phyloP scores from a whole-genome alignment of 2,797 vertebrate genomes.

The Acomys russatus region DNA sequence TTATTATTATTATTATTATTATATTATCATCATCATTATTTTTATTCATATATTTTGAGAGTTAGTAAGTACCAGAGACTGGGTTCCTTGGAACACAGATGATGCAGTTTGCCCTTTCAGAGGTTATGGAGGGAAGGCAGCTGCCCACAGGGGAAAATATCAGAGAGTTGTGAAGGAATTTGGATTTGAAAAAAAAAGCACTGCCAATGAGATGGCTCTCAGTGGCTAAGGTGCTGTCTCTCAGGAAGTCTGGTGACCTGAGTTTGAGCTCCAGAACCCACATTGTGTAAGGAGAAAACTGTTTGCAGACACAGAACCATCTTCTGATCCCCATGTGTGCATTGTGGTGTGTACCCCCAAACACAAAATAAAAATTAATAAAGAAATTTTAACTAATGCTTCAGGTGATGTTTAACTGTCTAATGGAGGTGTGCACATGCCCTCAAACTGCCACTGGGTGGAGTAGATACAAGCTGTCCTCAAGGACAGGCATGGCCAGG shows the following conservation, averaged over 20 bases:
- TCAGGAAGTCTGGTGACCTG: neutral
- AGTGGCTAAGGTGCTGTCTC: neutral
- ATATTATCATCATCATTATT: neutral
- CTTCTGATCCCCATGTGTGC: neutral
- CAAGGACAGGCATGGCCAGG: neutral
- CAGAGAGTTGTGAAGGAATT: neutral
- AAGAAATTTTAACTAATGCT: neutral
- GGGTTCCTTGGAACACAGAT: neutral
- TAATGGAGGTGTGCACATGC: neutral
- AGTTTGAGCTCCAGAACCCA: neutral
- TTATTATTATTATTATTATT: neutral
- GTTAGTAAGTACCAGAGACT: neutral
- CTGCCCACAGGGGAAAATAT: neutral
- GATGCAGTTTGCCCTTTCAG: neutral
- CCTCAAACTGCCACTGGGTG: neutral
- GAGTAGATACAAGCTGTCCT: neutral
- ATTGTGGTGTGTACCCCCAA: neutral
- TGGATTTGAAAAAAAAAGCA: neutral
- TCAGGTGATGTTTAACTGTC: neutral
- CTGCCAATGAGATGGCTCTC: neutral
- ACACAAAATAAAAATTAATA: neutral
- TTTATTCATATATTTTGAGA: neutral
- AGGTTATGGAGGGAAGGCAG: neutral
- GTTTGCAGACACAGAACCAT: neutral
- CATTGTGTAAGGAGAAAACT: neutral